Percentiles rank a stretch among this genome's conserved stretches.
These are phyloP conservation scores for Caenorhabditis sp. DNA, from an alignment of 2,888 invertebrate genomes.

Conservation along the genomic window DNA sequence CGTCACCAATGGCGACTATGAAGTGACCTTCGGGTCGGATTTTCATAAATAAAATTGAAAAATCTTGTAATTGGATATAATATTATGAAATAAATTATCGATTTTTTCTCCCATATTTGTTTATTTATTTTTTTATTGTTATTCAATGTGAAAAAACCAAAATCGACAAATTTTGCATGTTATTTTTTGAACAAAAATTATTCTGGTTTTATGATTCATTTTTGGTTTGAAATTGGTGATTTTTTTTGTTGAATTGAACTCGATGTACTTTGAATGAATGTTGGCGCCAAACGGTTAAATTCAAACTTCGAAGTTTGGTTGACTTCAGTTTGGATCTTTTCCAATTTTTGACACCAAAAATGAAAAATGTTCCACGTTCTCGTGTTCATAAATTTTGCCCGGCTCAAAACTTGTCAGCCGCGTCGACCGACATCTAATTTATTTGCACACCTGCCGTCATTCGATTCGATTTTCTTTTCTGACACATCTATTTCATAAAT, in stretches of 20 bases:
- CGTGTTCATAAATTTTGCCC: too few relatives aligned
- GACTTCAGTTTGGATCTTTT: too few relatives aligned
- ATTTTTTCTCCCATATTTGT: neutral
- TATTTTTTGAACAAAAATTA: neutral
- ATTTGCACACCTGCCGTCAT: too few relatives aligned
- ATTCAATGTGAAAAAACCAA: neutral
- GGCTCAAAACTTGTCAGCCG: too few relatives aligned
- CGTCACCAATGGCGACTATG: conserved; percentile 15
- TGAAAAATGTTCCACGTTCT: too few relatives aligned
- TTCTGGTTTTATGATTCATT: neutral
- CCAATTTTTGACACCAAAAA: too few relatives aligned
- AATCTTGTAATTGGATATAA: neutral
- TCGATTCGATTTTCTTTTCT: neutral
- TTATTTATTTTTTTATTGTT: neutral
- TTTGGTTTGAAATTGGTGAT: neutral
- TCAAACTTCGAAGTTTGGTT: too few relatives aligned
- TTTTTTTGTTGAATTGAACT: too few relatives aligned
- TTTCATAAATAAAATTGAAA: neutral
- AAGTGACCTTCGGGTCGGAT: conserved; percentile 10
- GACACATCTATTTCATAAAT: neutral
- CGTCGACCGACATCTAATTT: too few relatives aligned
- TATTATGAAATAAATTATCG: neutral
- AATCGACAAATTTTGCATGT: neutral
- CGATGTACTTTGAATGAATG: too few relatives aligned
- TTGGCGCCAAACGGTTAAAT: too few relatives aligned